These are phyloP conservation scores for Chascanopsetta lugubris DNA, from an alignment of 2,113 vertebrate genomes.

Conservation along the genomic window DNA sequence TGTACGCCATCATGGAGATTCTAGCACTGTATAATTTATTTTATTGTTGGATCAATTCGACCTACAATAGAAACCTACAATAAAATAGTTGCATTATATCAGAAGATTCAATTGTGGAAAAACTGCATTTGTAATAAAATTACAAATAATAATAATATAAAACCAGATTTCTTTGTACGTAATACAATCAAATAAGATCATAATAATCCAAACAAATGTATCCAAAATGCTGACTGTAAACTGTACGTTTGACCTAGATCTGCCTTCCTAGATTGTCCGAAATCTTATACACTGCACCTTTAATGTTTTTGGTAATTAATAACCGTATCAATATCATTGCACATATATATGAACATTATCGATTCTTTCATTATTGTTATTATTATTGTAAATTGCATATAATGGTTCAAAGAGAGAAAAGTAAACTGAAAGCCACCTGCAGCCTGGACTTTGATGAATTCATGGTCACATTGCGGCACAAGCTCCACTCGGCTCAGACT, in stretches of 20 bases:
- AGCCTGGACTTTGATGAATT: not conserved
- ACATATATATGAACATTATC: no score
- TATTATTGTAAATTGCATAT: no score
- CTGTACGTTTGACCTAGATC: no score
- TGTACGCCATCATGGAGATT: not conserved
- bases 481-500: not conserved
- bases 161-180: no score
- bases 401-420: no score
- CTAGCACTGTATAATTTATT: not conserved
- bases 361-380: no score
- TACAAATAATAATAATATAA: no score
- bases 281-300: no score
- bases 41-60: not conserved
- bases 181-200: not conserved
- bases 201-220: not conserved
- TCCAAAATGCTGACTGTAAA: not conserved
- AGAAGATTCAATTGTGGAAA: not conserved
- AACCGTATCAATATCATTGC: no score
- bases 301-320: no score
- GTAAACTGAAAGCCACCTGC: no score
- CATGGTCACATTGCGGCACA: not conserved
- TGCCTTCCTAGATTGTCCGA: no score
- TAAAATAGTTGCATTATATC: not conserved
- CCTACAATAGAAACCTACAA: not conserved
- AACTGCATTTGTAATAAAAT: not conserved